Evolutionary conservation across 2,888 invertebrate species (phyloP), one percentile per base, ranked within the genome.

Genomic region (Lochmaea crataegi): DNA sequence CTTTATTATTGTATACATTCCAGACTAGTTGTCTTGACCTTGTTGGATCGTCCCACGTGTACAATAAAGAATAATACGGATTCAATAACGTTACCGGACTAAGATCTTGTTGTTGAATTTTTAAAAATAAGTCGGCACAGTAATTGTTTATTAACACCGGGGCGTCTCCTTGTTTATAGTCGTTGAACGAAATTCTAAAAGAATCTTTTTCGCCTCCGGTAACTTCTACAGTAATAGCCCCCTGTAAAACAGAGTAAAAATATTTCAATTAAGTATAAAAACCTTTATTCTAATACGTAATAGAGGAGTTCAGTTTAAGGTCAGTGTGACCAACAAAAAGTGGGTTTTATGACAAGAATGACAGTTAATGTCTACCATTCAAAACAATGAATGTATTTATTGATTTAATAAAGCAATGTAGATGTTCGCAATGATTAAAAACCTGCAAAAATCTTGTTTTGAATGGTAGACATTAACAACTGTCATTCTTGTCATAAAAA

Each of bases 41-140:
- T 0, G 91, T 90, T 0, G 95, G 95, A 84, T 96, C 94, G 81
- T 95, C 95, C 95, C 95, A 96, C 0, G 95, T 95, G 83, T 94
- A 95, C 48, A 95, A 85, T 82, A 94, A 87, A 11, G 93, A 91
- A 85, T 94, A 92, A 79, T 91, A 91, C 0, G 95, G 94, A 80
- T 92, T 94, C 64, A 95, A 85, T 38, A 95, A 86, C 0, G 94
- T 94, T 61, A 94, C 94, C 86, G 91, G 90, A 26, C 89, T 88
- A 83, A 90, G 79, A 78, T 87, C 87, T 42, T 86, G 82, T 86
- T 95, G 95, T 79, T 94, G 92, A 53, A 95, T 89, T 84, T 94
- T 94, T 57, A 95, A 87, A 85, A 94, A 94, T 67, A 95, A 87
- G 81, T 95, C 94, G 66, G 93, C 92, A 83, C 95, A 95, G 45